Evolutionary conservation across 2,888 invertebrate species (phyloP), one percentile per base, ranked within the genome.

Genomic region (Parasteatoda lunata): DNA sequence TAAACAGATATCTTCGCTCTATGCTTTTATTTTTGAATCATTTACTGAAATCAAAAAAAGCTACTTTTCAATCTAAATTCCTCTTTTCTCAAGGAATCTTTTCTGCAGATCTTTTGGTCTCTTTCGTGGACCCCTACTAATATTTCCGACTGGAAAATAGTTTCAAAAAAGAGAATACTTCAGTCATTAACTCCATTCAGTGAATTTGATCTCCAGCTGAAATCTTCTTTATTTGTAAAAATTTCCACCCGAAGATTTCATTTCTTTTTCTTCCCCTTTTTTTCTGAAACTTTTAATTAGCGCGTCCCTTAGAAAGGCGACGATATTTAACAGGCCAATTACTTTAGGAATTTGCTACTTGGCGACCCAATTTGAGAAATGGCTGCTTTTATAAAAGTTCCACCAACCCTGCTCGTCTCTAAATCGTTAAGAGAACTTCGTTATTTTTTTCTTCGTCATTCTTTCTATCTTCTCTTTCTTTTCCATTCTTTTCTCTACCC

Each of bases 321-420:
- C 77, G 83, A 84, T 84, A 84, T 84, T 84, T 77, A 84, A 84
- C 83, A 77, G 77, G 15, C 77, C 77, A 84, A 77, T 84, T 84
- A 84, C 66, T 69, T 71, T 49, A 45, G 72, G 71, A 70, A 65
- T 54, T 72, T 73, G 51, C 80, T 15, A 73, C 80, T 15, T 52
- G 47, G 66, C 30, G 83, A 69, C 71, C 66, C 77, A 84, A 84
- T 84, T 84, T 84, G 59, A 69, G 77, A 64, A 59, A 72, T 51
- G 65, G 72, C 48, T 72, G 77, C 83, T 64, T 71, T 65, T 65
- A 77, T 68, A 76, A 51, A 76, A 77, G 77, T 71, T 72, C 77
- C 77, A 72, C 54, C 52, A 64, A 9, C 47, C 52, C 30, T 59
- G n/a, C 59, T 6, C 59, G 7, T 59, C 59, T 59, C 79, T 11